Base-by-base conservation (phyloP, 2,888 invertebrate genomes). In the Thymelicus lineola region DNA sequence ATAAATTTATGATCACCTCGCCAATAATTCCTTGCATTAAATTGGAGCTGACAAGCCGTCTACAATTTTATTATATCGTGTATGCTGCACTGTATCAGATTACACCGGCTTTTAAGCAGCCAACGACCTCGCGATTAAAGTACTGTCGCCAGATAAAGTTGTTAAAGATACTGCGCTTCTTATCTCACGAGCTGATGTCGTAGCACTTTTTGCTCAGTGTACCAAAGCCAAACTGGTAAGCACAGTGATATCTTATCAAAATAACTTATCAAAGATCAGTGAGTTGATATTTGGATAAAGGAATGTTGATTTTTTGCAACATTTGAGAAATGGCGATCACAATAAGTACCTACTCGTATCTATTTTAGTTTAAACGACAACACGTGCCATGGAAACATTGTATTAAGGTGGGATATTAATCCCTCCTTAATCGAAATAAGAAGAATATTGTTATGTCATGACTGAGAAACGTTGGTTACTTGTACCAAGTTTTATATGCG, bases 41-140 rank as follows among this genome's bases (percentile, higher is more conserved):
- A 66, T 66, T 48, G 38, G 48, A 59, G 59, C 58, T 14, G 59
- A 66, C 50, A 38, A n/a, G 66, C 66, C 36, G 59, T 59, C 66
- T 66, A 50, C 66, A 58, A 66, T 58, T 66, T 59, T 66, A 67
- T 67, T 53, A 60, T 53, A 67, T 67, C 50, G 60, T 67, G 60
- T 20, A 53, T 67, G 42, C n/a, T 53, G 50, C 53, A 60, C n/a
- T 53, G 42, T 50, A 60, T 60, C 60, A 45, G 60, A 60, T 60
- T 60, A 66, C 59, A 45, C 55, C 42, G 20, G 42, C 66, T 67
- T 60, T 67, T 50, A 60, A 67, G 50, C 60, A 60, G 66, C 53
- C 66, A 67, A 67, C 66, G 66, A 67, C 66, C 66, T 67, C 66
- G 42, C 60, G 60, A 60, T 60, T 53, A 60, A 28, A 35, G 66